Percentiles rank a stretch among this genome's conserved stretches.
These are phyloP conservation scores for Drosophila burlai DNA, from an alignment of 1,140 invertebrate species.

Conservation along the genomic window DNA sequence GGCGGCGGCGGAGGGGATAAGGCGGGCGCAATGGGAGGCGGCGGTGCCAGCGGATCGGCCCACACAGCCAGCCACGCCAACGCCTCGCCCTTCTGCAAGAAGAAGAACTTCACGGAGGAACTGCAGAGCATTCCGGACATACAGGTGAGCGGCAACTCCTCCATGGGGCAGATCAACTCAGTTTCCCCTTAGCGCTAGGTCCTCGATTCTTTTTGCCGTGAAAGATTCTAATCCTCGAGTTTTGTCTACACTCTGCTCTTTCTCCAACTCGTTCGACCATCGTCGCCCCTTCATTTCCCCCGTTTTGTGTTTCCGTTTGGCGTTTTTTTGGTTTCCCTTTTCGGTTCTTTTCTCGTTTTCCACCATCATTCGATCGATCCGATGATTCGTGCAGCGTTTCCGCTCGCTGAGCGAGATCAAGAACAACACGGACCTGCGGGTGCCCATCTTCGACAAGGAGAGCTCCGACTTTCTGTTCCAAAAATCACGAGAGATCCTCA, in stretches of 20 bases:
- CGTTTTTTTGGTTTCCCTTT: slow-evolving; percentile 48
- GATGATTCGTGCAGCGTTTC: slow-evolving; percentile 85
- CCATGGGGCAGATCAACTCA: not conserved
- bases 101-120: slow-evolving; percentile 95
- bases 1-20: slow-evolving; percentile 46
- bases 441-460: slow-evolving; percentile 90
- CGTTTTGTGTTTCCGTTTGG: slow-evolving; percentile 53
- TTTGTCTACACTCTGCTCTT: slow-evolving; percentile 54
- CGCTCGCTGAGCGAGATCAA: slow-evolving; percentile 85
- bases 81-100: slow-evolving; percentile 80
- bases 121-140: slow-evolving; percentile 95
- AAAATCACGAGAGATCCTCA: slow-evolving; percentile 89
- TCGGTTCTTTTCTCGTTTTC: slow-evolving; percentile 63
- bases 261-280: slow-evolving; percentile 31
- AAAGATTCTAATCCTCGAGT: slow-evolving; percentile 56
- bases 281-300: slow-evolving; percentile 64
- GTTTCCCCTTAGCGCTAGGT: slow-evolving; percentile 26
- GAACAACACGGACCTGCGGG: slow-evolving; percentile 85
- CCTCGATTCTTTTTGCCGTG: not conserved
- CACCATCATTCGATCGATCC: slow-evolving; percentile 22
- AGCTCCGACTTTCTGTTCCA: slow-evolving; percentile 91
- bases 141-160: slow-evolving; percentile 88
- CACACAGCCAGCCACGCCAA: slow-evolving; percentile 57
- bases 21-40: slow-evolving; percentile 22
- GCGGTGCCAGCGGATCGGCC: slow-evolving; percentile 32